Evolutionary conservation across 2,797 vertebrate genomes (phyloP).

Genomic region (Pseudopleuronectes americanus): DNA sequence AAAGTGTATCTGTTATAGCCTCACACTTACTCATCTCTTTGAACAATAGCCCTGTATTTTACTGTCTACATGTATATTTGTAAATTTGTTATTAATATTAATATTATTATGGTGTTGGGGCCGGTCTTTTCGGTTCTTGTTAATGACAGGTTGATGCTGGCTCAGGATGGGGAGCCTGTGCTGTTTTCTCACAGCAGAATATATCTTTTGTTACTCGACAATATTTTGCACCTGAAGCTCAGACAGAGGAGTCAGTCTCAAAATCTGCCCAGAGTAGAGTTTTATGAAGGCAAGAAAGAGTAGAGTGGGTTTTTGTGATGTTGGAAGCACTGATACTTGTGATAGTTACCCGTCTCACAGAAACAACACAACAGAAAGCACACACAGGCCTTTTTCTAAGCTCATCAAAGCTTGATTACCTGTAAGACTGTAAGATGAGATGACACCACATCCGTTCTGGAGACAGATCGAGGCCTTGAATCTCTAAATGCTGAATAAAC

Average conservation of each 20-base stretch:
- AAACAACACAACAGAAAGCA: slow-evolving; percentile 2
- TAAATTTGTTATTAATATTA: slow-evolving; percentile 78
- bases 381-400: slow-evolving; percentile 19
- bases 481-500: slow-evolving; percentile 13
- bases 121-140: slow-evolving; percentile 45
- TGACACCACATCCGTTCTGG: slow-evolving; percentile 15
- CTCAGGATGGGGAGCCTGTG: slow-evolving; percentile 37
- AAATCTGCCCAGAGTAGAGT: slow-evolving; percentile 1
- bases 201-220: background rate
- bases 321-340: background rate
- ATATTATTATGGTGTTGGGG: slow-evolving; percentile 67
- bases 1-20: slow-evolving; percentile 48
- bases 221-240: slow-evolving; percentile 41
- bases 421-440: slow-evolving; percentile 16
- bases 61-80: slow-evolving; percentile 75
- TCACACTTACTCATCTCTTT: slow-evolving; percentile 59
- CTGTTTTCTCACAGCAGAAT: slow-evolving; percentile 17
- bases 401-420: slow-evolving; percentile 14
- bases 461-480: background rate
- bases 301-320: background rate
- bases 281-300: slow-evolving; percentile 16
- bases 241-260: slow-evolving; percentile 5
- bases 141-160: slow-evolving; percentile 26
- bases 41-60: slow-evolving; percentile 72
- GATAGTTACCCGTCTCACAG: background rate